These are phyloP conservation scores for Rhynchonycteris naso DNA, from an alignment of 2,797 vertebrate species.

Conservation along the genomic window DNA sequence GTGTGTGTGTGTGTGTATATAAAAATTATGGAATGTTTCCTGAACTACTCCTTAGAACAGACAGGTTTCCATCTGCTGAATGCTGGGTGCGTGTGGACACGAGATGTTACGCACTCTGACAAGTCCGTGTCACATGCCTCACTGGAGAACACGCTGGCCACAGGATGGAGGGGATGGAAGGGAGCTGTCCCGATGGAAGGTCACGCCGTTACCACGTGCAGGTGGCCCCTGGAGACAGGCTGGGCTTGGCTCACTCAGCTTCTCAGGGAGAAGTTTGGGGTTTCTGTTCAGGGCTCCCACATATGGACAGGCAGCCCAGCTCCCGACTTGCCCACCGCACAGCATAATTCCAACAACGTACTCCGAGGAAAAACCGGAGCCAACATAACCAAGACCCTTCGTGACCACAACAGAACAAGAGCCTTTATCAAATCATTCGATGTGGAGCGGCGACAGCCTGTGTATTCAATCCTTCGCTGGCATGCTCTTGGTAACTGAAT, in stretches of 20 bases:
- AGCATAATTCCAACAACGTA: neutral
- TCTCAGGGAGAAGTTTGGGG: neutral
- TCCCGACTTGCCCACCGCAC: neutral
- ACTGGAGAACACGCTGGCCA: neutral
- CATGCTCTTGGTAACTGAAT: slow-evolving; percentile 8
- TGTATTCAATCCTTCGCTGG: neutral
- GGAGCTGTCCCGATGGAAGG: neutral
- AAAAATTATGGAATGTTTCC: neutral
- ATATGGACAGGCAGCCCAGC: neutral
- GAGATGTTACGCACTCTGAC: neutral
- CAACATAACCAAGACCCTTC: neutral
- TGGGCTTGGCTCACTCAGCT: neutral
- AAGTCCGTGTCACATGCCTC: neutral
- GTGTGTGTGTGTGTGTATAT: too few relatives aligned
- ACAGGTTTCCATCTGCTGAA: neutral
- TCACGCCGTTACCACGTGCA: neutral
- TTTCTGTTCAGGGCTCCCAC: neutral
- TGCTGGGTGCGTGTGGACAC: neutral
- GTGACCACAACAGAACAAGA: neutral
- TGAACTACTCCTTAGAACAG: neutral
- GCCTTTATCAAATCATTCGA: neutral
- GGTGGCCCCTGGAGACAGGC: neutral
- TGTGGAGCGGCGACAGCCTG: neutral
- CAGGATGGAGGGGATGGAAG: neutral
- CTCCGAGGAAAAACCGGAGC: neutral